A percentile compares a stretch with the other conserved stretches of the same genome.
These are phyloP conservation scores for Synanthedon tipuliformis DNA, from an alignment of 2,888 invertebrate genomes.

Conservation along the genomic window DNA sequence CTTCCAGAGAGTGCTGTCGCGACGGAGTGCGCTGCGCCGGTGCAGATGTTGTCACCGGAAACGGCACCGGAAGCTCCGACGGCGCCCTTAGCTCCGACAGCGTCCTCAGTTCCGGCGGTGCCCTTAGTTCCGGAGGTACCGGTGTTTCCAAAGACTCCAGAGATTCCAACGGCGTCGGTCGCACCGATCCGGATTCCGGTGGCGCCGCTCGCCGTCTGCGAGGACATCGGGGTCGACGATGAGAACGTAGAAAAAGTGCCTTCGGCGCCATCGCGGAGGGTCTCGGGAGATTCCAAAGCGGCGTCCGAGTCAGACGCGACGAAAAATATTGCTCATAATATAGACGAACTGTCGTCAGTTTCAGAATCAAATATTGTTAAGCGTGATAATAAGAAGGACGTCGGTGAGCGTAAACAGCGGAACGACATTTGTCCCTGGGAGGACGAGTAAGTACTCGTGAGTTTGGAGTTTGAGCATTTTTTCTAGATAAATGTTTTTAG, in stretches of 20 bases:
- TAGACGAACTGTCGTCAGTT: slow-evolving; percentile 51
- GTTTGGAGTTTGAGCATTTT: slow-evolving; percentile 7
- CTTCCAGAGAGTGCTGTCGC: slow-evolving; percentile 20
- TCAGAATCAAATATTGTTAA: slow-evolving; percentile 58
- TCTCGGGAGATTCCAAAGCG: slow-evolving; percentile 32
- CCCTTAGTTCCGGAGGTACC: slow-evolving; percentile 9
- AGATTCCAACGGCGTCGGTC: slow-evolving; percentile 6
- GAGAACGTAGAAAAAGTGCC: slow-evolving; percentile 71
- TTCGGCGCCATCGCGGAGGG: slow-evolving; percentile 41
- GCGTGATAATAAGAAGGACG: slow-evolving; percentile 47
- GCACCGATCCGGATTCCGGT: slow-evolving; percentile 29
- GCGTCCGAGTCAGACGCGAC: slow-evolving; percentile 44
- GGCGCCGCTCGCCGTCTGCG: slow-evolving; percentile 78
- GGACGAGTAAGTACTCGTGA: slow-evolving; percentile 85
- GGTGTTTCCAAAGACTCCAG: slow-evolving; percentile 5
- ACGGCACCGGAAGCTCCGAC: slow-evolving; percentile 1
- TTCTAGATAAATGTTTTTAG: not conserved
- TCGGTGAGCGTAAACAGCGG: slow-evolving; percentile 63
- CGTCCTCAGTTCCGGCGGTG: slow-evolving; percentile 1
- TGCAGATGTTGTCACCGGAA: not conserved
- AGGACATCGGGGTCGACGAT: slow-evolving; percentile 77
- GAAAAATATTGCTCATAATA: slow-evolving; percentile 44
- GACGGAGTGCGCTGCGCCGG: slow-evolving; percentile 6
- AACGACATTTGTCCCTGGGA: slow-evolving; percentile 95
- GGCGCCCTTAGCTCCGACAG: slow-evolving; percentile 5